Percentiles rank a stretch among this genome's conserved stretches.
Conservation (phyloP, 2,797 vertebrate genomes). For the Macropus fuliginosus region DNA sequence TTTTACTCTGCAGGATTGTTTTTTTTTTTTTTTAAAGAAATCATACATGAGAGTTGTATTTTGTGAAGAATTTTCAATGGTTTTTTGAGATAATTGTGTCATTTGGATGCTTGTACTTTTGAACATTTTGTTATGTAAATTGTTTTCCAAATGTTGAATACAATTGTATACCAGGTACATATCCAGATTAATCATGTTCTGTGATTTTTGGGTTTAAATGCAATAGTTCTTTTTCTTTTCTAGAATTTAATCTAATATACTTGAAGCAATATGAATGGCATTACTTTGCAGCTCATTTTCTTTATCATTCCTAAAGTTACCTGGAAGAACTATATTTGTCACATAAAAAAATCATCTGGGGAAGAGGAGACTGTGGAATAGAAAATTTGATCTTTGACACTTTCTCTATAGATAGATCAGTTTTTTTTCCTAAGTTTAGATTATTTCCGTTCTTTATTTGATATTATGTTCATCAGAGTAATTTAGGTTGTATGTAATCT, state of each 20-base stretch:
- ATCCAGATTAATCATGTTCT: too few relatives aligned
- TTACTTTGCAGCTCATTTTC: neutral
- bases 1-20: too few relatives aligned
- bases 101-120: too few relatives aligned
- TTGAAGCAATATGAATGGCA: neutral
- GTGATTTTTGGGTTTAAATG: too few relatives aligned
- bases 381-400: neutral
- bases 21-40: too few relatives aligned
- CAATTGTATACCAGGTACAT: too few relatives aligned
- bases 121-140: too few relatives aligned
- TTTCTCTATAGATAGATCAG: neutral
- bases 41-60: too few relatives aligned
- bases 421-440: neutral
- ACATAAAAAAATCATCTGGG: neutral
- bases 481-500: neutral
- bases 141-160: too few relatives aligned
- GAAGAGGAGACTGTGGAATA: neutral
- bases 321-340: neutral
- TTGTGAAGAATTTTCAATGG: too few relatives aligned
- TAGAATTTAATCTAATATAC: neutral
- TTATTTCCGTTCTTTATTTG: neutral
- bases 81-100: too few relatives aligned
- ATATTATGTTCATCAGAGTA: neutral
- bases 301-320: neutral
- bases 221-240: too few relatives aligned